Percentiles rank a stretch among this genome's conserved stretches.
phyloP scores from a whole-genome alignment of 1,140 invertebrate species.

The Bicyclus anynana region DNA sequence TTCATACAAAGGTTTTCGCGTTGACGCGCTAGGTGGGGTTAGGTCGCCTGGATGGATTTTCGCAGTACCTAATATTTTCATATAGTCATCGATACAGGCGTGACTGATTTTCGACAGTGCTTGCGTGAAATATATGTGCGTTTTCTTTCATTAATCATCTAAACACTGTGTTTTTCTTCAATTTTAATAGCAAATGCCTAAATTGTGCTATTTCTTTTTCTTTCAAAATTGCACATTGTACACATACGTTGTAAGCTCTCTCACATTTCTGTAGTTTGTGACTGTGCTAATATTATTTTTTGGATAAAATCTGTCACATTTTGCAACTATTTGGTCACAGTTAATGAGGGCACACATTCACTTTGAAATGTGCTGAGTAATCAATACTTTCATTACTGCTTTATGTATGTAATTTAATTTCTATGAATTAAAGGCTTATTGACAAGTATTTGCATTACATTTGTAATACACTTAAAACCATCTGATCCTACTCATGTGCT shows the following conservation, averaged over 20 bases:
- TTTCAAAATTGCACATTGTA: neutral
- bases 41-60: constrained; percentile 53
- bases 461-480: too few relatives aligned
- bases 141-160: neutral
- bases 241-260: neutral
- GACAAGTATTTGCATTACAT: too few relatives aligned
- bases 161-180: neutral
- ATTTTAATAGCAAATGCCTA: neutral
- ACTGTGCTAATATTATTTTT: too few relatives aligned
- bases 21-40: constrained; percentile 63
- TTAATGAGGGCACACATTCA: neutral
- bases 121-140: constrained; percentile 11
- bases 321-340: neutral
- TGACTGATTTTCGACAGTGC: constrained; percentile 15
- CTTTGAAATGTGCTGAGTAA: too few relatives aligned
- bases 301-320: neutral
- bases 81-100: constrained; percentile 18
- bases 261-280: neutral
- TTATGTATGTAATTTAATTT: too few relatives aligned
- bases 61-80: constrained; percentile 22
- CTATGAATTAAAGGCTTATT: too few relatives aligned
- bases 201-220: neutral
- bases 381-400: too few relatives aligned
- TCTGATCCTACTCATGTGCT: too few relatives aligned
- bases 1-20: constrained; percentile 51